These are phyloP conservation scores for Pammene fasciana DNA, from an alignment of 2,888 invertebrate species.

Conservation along the genomic window DNA sequence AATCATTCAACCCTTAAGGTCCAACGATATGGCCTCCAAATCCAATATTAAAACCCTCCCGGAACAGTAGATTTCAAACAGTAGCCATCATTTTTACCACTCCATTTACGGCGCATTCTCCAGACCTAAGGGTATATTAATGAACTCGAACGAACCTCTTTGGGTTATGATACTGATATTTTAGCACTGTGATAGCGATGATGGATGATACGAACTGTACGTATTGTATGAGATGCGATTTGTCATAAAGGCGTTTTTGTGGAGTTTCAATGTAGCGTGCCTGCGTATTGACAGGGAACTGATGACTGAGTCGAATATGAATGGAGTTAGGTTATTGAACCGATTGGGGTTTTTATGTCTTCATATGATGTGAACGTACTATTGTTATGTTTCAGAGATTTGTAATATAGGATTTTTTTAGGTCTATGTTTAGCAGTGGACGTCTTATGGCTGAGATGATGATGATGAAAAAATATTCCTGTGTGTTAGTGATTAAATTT, in stretches of 20 bases:
- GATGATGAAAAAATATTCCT: too few relatives aligned
- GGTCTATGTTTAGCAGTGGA: too few relatives aligned
- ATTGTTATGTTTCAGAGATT: too few relatives aligned
- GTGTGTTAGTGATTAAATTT: too few relatives aligned
- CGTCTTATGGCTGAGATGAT: too few relatives aligned
- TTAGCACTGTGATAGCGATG: slow-evolving; percentile 12
- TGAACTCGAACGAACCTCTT: neutral
- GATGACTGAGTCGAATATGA: slow-evolving; percentile 2
- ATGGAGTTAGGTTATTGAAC: neutral
- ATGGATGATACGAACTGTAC: slow-evolving; percentile 6
- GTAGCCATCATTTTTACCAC: neutral
- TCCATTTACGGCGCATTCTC: neutral
- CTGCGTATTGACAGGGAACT: slow-evolving; percentile 14
- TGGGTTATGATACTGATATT: neutral
- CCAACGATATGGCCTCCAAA: slow-evolving; percentile 14
- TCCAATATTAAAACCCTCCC: slow-evolving; percentile 13
- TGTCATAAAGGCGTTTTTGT: slow-evolving; percentile 9
- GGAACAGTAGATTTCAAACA: neutral
- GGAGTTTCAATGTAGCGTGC: slow-evolving; percentile 17
- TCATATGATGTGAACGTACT: too few relatives aligned
- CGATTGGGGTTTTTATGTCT: neutral
- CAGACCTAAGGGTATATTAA: neutral
- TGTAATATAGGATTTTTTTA: too few relatives aligned
- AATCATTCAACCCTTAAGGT: slow-evolving; percentile 21
- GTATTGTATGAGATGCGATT: slow-evolving; percentile 8